Conservation (phyloP, 2,797 vertebrate genomes). For the Anas capensis region DNA sequence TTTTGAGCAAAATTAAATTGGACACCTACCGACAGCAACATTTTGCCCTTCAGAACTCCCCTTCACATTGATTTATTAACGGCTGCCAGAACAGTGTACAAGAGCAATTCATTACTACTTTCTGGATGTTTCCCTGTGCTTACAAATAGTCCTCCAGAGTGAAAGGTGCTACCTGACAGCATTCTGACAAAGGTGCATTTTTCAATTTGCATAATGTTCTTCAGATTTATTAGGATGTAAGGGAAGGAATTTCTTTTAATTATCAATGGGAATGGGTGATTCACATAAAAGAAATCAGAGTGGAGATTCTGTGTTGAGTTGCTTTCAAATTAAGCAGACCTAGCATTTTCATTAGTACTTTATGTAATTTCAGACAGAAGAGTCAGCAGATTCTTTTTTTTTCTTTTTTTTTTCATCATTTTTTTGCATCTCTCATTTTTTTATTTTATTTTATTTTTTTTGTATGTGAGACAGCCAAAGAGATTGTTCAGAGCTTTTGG, state of each 20-base stretch:
- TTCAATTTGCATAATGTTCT: constrained; percentile 79
- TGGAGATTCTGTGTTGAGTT: background rate
- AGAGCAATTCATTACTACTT: constrained; percentile 82
- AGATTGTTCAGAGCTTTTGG: background rate
- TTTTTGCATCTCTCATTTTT: background rate
- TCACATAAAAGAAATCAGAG: constrained; percentile 59
- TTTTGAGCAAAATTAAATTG: constrained; percentile 86
- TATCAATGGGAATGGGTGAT: constrained; percentile 51
- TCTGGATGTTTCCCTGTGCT: constrained; percentile 79
- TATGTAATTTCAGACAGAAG: background rate
- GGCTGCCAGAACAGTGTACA: constrained; percentile 80
- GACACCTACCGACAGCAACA: constrained; percentile 86
- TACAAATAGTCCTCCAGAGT: constrained; percentile 81
- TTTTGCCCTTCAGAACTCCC: constrained; percentile 87
- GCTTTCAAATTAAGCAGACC: constrained; percentile 31
- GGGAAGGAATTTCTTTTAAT: constrained; percentile 68
- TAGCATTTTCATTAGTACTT: constrained; percentile 24
- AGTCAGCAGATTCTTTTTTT: constrained; percentile 48
- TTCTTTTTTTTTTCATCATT: constrained; percentile 38
- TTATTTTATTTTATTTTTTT: background rate
- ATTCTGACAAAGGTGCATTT: constrained; percentile 74
- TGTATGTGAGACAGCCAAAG: background rate
- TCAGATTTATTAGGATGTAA: constrained; percentile 71
- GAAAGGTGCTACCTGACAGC: constrained; percentile 80
- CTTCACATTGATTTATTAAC: constrained; percentile 87